These are phyloP conservation scores for Galeopterus variegatus DNA, from an alignment of 2,113 vertebrate species.

Conservation along the genomic window DNA sequence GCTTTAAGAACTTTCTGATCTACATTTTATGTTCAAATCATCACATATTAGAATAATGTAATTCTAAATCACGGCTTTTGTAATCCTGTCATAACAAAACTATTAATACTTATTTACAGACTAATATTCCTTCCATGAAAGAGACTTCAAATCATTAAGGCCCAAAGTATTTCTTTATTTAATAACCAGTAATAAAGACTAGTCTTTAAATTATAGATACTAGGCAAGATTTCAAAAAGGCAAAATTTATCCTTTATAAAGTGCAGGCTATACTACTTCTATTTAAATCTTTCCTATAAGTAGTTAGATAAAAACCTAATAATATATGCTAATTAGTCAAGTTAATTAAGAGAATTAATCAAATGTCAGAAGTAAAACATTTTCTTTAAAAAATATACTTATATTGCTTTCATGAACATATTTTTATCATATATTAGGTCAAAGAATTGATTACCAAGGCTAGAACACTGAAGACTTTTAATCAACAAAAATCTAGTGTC, in stretches of 20 bases:
- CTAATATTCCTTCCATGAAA: constrained; percentile 31
- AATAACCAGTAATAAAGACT: not conserved
- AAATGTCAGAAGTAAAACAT: constrained; percentile 25
- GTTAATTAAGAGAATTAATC: not conserved
- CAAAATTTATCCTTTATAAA: constrained; percentile 1
- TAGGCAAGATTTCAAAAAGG: constrained; percentile 10
- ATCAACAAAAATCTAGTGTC: not conserved
- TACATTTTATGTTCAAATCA: constrained; percentile 18
- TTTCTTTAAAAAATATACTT: constrained; percentile 43
- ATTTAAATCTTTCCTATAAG: not conserved
- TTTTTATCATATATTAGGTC: not conserved
- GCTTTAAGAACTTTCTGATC: not conserved
- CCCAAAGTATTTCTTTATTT: constrained; percentile 2
- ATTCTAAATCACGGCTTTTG: constrained; percentile 42
- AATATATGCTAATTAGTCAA: not conserved
- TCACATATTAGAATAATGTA: not conserved
- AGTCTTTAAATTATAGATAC: not conserved
- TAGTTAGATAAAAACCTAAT: not conserved
- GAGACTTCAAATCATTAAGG: constrained; percentile 54
- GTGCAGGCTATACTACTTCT: not conserved
- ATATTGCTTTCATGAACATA: constrained; percentile 18
- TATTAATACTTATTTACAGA: not conserved
- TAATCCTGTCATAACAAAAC: not conserved
- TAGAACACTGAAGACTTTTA: not conserved
- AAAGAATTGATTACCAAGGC: not conserved